Base-by-base conservation (phyloP, 2,888 invertebrate species). In the Sphaerolaimus hirsutus region DNA sequence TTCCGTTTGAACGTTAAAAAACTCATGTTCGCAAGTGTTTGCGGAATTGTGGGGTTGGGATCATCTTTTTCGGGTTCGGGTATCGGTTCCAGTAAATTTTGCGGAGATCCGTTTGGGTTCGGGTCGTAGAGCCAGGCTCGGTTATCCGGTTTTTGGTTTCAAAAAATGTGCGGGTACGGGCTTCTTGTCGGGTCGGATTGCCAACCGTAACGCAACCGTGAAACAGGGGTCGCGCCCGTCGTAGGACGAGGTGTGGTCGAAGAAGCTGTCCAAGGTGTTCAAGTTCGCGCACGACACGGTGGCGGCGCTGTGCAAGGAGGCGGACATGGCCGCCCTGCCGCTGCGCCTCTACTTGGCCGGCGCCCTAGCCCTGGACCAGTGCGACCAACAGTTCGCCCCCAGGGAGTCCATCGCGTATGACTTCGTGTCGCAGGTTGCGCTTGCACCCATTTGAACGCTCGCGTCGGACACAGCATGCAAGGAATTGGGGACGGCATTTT, bases 321-420 rank as follows among this genome's bases (percentile, higher is more conserved):
- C 86, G 0, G 93, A 93, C 62, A 69, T 86, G 41, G 81, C 89
- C 0, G 93, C 97, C 62, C 66, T 97, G 47, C 86, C 93, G 0
- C 69, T 97, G 37, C 74, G 93, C 52, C 68, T 97, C 45, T 97
- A 89, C 66, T 74, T 97, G 2, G 87, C 93, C 68, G 93, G 91
- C 2, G 91, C 91, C 0, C 68, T 91, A 42, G 82, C 86, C 0
- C 53, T 60, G 4, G 41, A 48, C 26, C 48, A 89, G 46, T 24
- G 41, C 1, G 58, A 62, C 43, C 48, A 89, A 46, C 76, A 76
- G 7, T 93, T 91, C 66, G 80, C 84, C 49, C 86, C 87, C 63
- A 81, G 83, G 64, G 91, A 93, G 68, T 82, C 86, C 10, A 81
- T 93, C 1, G 91, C 91, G 0, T 99, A 99, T 68, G 97, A 99